Evolutionary conservation across 2,113 vertebrate species (phyloP), one percentile per base, ranked within the genome.

Genomic region (Hemichromis elongatus): DNA sequence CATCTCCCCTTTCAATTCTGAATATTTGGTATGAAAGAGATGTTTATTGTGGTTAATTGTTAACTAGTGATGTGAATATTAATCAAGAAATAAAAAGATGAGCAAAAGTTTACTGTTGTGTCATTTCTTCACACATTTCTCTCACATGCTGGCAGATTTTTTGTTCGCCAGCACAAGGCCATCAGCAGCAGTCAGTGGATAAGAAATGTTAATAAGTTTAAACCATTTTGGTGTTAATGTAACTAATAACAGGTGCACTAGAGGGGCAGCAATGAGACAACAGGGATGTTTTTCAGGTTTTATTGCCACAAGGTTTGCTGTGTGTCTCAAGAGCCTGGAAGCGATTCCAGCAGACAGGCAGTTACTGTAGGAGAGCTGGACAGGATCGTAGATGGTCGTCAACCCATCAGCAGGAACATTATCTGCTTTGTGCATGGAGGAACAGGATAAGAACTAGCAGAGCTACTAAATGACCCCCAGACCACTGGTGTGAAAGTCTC

Each of bases 11-110:
- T 80, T 80, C 82, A 80, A 86, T 93, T 91, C 88, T 95, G 88
- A 92, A 92, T 95, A 95, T 96, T 96, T 94, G 91, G 95, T 96
- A 95, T 96, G 95, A 96, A 96, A 93, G 95, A 94, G 90, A 93
- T 95, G 93, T 94, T 96, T 84, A 91, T 96, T 96, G 96, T 96
- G 93, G 92, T 96, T 95, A 93, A 93, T 95, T 96, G 96, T 96
- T 94, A 96, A 96, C 94, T 91, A 95, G 96, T 96, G 94, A 95
- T 94, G 96, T 97, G 94, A 92, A 95, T 95, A 95, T 95, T 96
- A 96, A 95, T 95, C 94, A 95, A 95, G 80, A 94, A 96, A 96
- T 96, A 96, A 96, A 95, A 94, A 92, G 85, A 92, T 92, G 86
- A 92, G 88, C 80, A 94, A 95, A 93, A 86, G 79, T 81, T 88